Conservation (phyloP, 2,113 vertebrate species). For the Aspidoscelis tigris region DNA sequence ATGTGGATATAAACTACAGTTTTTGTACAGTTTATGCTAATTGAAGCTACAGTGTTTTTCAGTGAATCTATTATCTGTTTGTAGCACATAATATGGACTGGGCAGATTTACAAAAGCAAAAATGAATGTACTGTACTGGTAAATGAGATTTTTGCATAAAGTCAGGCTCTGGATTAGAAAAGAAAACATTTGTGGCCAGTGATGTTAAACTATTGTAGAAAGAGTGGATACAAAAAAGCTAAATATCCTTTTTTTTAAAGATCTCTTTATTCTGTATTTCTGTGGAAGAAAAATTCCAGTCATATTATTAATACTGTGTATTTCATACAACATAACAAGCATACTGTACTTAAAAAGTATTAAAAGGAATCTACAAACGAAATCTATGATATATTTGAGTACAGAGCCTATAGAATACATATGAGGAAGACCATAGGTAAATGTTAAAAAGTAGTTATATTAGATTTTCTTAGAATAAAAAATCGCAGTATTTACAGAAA, state of each 20-base stretch:
- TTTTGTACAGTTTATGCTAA: background rate
- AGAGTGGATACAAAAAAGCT: background rate
- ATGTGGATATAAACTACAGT: background rate
- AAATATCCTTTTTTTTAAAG: constrained; percentile 9
- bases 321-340: background rate
- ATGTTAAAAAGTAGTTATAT: background rate
- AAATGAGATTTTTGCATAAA: background rate
- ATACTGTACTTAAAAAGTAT: background rate
- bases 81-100: background rate
- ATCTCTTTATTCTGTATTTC: constrained; percentile 27
- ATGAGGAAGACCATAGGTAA: background rate
- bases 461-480: background rate
- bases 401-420: background rate
- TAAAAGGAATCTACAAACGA: background rate
- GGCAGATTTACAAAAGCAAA: background rate
- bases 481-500: background rate
- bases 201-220: background rate
- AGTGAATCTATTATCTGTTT: background rate
- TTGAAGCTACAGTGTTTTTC: background rate
- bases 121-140: background rate
- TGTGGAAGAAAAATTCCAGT: background rate
- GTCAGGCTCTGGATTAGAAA: background rate
- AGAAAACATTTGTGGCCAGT: background rate
- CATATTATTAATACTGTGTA: constrained; percentile 3
- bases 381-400: background rate